Base-by-base conservation (phyloP, 2,113 vertebrate genomes). In the Tetrao urogallus region DNA sequence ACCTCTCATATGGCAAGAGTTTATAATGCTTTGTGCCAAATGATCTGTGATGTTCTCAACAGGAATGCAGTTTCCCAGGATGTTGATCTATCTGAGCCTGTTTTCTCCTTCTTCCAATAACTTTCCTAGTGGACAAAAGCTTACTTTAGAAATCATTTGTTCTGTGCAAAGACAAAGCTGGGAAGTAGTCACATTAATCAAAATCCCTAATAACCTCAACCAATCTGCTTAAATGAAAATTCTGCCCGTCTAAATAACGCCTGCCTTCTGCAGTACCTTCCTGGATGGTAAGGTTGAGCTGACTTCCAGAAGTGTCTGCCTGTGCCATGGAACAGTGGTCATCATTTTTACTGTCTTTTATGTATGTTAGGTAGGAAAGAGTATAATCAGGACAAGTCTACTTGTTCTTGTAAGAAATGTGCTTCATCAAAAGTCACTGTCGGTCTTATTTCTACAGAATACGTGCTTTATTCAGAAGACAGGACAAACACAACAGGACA, bases 261-360 rank as follows among this genome's bases (percentile, higher is more conserved):
- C 4, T 48, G 7, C 15, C 67, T 84, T 64, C 28, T 60, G 2
- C 30, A 22, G 16, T 24, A 5, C 7, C 8, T 74, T 86, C 13
- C 38, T 79, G 25, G 4, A 32, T 8, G 10, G 8, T 20, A 84
- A 84, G n/a, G 20, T 2, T 32, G 43, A 81, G 32, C 4, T 42
- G 60, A 81, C 14, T 43, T 9, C 4, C 1, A 3, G 19, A 75
- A 61, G 3, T 58, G 34, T 54, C 30, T 0, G 1, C 3, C 5
- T 7, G 28, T 14, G 58, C 72, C 0, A 0, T 38, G 69, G 6
- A 57, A 61, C 45, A 88, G n/a, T 27, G 17, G 19, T 8, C 61
- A 13, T 32, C 38, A n/a, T 12, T 58, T 9, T 45, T 88, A 16
- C 0, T 36, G 38, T 15, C 5, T 40, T 50, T 38, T 64, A 47